Base-by-base conservation (phyloP, 1,140 invertebrate genomes). In the Bombus soroeensis region DNA sequence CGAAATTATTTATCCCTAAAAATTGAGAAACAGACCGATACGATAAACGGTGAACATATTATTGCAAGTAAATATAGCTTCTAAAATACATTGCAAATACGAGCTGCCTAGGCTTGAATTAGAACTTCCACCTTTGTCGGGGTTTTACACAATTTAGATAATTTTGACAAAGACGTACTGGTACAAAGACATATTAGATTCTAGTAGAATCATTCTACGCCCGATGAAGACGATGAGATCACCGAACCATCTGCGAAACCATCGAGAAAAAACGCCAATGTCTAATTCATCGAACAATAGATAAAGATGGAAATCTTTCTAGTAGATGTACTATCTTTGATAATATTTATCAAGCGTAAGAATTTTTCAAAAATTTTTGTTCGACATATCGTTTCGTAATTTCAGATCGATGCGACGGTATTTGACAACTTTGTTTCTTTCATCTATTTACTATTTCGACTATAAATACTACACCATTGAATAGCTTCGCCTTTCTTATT, bases 51-150 rank as follows among this genome's bases (percentile, higher is more conserved):
- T 6, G 13, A 47, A 47, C 43, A 15, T 47, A 47, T 15, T 15
- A 43, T 15, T 43, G 13, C 3, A 75, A 39, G 76, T 79, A 78
- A 85, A 84, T 39, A 80, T 37, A 73, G 76, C 64, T 90, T 90
- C 91, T 92, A 90, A 92, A 93, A 92, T 79, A 91, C 88, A 91
- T 92, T 93, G 87, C 82, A 93, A 92, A 91, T 92, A 93, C 74
- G 70, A 90, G 83, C 84, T 84, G 85, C 89, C 75, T 88, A 88
- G 57, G 90, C 92, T 93, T 91, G 90, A 87, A 77, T 41, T 12
- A 41, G 71, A 41, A 85, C 22, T 8, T 57, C 25, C 41, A 41
- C 41, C 41, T 57, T 57, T 70, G 53, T 39, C 68, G 8, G 32
- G 22, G 73, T 84, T 85, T 84, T 81, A 57, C 41, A 64, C 13